phyloP scores from a whole-genome alignment of 2,113 vertebrate species.

The Amphilophus citrinellus region DNA sequence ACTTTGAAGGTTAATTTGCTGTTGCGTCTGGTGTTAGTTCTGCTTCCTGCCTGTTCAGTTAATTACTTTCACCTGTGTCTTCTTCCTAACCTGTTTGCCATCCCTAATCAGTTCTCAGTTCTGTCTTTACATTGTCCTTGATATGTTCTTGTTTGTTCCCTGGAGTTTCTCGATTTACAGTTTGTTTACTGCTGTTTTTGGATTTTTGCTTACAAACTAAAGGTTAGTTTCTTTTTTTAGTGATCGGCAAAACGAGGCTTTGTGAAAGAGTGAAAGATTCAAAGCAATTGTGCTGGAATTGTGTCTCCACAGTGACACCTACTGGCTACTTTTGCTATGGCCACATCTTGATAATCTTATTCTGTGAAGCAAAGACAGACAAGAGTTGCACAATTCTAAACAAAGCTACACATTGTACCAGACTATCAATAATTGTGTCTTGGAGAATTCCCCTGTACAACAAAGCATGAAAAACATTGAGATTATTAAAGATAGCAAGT shows the following conservation, averaged over 20 bases:
- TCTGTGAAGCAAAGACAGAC: neutral
- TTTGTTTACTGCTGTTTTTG: neutral
- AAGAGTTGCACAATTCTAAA: neutral
- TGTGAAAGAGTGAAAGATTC: neutral
- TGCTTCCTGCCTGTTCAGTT: neutral
- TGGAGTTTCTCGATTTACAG: neutral
- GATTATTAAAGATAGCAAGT: neutral
- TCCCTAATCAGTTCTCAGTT: neutral
- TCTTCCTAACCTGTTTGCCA: neutral
- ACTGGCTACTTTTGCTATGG: neutral
- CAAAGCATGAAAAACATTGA: rapidly evolving
- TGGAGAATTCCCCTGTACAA: neutral
- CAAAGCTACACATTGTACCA: neutral
- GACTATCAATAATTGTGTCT: neutral
- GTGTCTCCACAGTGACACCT: constrained; percentile 4
- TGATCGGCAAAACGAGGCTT: neutral
- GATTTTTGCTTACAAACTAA: neutral
- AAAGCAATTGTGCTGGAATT: neutral
- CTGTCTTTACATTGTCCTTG: neutral
- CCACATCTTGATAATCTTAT: neutral
- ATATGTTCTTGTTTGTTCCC: neutral
- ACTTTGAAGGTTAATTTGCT: neutral
- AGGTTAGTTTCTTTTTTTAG: rapidly evolving
- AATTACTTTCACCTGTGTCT: neutral
- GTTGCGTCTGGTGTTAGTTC: neutral